Evolutionary conservation across 2,797 vertebrate genomes (phyloP), one percentile per base, ranked within the genome.

Genomic region (Coregonus suidteri): DNA sequence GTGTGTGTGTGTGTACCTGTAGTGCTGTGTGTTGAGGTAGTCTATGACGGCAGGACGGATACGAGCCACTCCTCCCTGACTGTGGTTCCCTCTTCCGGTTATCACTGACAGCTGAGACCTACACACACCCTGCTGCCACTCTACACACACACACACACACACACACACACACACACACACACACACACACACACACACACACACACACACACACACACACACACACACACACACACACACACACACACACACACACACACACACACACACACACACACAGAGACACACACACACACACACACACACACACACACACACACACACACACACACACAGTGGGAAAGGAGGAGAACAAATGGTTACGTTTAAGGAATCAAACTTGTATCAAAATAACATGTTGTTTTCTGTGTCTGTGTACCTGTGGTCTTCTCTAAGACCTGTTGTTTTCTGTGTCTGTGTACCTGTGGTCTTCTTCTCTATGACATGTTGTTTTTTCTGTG

Each of bases 1-100:
- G 31, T 77, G 69, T 47, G 6, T 47, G n/a, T 77, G 13, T 41
- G 16, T 88, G 85, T 92, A 99, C 97, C 95, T 97, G 93, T 97
- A 98, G 85, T 93, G 92, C 83, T 95, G 96, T 91, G 89, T 97
- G 85, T 91, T 96, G 93, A 99, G 97, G 95, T 97, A 98, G 93
- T 96, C 96, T 87, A 96, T 94, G 90, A 98, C 97, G 1, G 97
- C 97, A 77, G 97, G 97, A 85, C 97, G 97, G 93, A 99, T 97
- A 83, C 98, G 96, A 90, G 98, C 96, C 88, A 99, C 94, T 79
- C 98, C 96, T 89, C 98, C 97, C 87, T 96, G 96, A 88, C 98
- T 99, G 93, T 95, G 98, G 94, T 96, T 99, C 91, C 98, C 98
- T 94, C 95, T 97, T 92, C 98, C 98, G 79, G 98, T 99, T 93